Conservation (phyloP, 2,888 invertebrate species). For the Scaptomyza tumidula region DNA sequence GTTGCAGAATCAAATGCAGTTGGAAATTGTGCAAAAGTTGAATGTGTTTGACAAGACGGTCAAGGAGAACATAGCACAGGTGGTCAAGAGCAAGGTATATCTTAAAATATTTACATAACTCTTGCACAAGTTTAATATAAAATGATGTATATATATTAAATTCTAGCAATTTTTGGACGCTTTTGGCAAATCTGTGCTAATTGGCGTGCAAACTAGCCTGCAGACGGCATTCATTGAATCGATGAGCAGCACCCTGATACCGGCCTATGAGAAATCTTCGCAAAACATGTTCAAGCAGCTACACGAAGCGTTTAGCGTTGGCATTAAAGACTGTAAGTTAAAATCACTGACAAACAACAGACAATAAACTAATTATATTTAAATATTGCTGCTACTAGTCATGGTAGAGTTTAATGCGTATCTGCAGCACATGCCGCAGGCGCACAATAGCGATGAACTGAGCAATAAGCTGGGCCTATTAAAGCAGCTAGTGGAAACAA, state of each 20-base stretch:
- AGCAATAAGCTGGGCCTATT: conserved; percentile 79
- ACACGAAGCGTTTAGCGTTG: conserved; percentile 93
- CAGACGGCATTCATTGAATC: conserved; percentile 92
- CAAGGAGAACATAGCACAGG: conserved; percentile 91
- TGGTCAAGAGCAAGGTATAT: conserved; percentile 91
- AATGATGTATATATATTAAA: conserved; percentile 7
- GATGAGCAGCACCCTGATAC: conserved; percentile 90
- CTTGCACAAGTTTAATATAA: neutral
- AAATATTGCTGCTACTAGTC: conserved; percentile 78
- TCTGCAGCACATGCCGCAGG: conserved; percentile 84
- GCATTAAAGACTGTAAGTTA: conserved; percentile 93
- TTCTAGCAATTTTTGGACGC: conserved; percentile 90
- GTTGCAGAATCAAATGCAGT: conserved; percentile 87
- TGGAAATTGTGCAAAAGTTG: conserved; percentile 90
- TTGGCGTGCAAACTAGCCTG: conserved; percentile 90
- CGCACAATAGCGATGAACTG: conserved; percentile 81
- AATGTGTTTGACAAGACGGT: conserved; percentile 90
- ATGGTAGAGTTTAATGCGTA: conserved; percentile 85
- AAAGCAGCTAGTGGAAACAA: conserved; percentile 81
- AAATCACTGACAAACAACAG: neutral
- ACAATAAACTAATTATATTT: neutral
- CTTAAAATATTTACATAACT: neutral
- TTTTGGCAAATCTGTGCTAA: conserved; percentile 88
- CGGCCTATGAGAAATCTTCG: conserved; percentile 94
- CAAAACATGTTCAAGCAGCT: conserved; percentile 95